Conservation (phyloP, 2,113 vertebrate genomes). For the Marmota monax region DNA sequence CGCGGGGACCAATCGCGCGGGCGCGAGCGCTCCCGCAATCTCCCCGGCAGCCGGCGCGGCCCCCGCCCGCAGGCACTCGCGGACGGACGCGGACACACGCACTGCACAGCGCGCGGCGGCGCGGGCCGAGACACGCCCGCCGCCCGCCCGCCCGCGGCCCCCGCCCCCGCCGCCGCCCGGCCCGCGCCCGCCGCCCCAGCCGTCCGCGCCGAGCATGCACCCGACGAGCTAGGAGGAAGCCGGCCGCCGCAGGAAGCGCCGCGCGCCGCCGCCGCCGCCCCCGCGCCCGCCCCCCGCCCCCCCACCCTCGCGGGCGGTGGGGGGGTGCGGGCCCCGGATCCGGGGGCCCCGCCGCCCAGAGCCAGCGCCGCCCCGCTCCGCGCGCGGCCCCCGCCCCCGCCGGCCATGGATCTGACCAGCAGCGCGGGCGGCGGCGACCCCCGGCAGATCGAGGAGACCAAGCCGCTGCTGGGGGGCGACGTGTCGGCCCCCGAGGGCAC, state of each 20-base stretch:
- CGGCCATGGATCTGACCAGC: constrained; percentile 94
- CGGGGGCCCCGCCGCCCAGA: constrained; percentile 68
- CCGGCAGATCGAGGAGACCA: constrained; percentile 94
- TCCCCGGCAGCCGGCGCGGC: constrained; percentile 72
- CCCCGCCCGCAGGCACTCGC: constrained; percentile 77
- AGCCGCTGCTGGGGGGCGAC: constrained; percentile 95
- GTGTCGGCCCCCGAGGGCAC: constrained; percentile 91
- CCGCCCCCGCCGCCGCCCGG: background rate
- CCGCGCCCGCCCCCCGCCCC: constrained; percentile 62
- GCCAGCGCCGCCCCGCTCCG: constrained; percentile 1
- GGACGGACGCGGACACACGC: constrained; percentile 75
- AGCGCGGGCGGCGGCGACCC: constrained; percentile 91
- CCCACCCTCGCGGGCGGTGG: constrained; percentile 77
- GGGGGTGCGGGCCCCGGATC: constrained; percentile 75
- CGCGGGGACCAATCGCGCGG: constrained; percentile 81
- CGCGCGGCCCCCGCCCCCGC: constrained; percentile 49
- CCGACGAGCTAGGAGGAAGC: constrained; percentile 77
- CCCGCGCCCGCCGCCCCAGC: background rate
- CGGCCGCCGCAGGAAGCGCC: constrained; percentile 52
- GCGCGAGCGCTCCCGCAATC: constrained; percentile 76
- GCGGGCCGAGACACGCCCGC: constrained; percentile 77
- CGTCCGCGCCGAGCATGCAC: constrained; percentile 79
- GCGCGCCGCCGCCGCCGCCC: constrained; percentile 40
- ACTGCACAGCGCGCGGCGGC: constrained; percentile 73
- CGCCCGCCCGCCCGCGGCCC: constrained; percentile 69